phyloP scores from a whole-genome alignment of 2,113 vertebrate species.

The Caracal caracal region DNA sequence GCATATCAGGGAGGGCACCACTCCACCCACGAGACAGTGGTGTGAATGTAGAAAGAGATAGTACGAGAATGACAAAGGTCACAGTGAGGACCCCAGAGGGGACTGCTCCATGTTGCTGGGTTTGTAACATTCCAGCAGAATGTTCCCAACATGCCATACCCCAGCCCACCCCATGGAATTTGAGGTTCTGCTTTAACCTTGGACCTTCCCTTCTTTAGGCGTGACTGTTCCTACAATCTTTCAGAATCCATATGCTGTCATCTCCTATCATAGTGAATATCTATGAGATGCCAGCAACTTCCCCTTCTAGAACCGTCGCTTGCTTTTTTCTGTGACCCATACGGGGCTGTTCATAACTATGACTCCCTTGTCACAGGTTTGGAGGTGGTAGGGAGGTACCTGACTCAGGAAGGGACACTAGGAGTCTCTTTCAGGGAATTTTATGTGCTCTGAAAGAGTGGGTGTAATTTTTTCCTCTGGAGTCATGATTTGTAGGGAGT shows the following conservation, averaged over 20 bases:
- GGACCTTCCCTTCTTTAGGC: neutral
- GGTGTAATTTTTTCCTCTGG: neutral
- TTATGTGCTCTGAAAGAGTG: neutral
- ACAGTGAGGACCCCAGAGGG: neutral
- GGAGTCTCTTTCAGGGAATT: neutral
- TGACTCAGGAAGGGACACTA: neutral
- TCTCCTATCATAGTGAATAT: neutral
- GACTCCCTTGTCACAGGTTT: neutral
- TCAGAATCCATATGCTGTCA: neutral
- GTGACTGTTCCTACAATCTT: neutral
- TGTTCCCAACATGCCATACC: neutral
- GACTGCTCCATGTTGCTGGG: neutral
- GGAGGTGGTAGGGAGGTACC: neutral
- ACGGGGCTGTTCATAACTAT: neutral
- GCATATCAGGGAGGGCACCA: neutral
- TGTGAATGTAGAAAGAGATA: neutral
- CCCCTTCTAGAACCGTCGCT: neutral
- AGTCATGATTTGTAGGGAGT: neutral
- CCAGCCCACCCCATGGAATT: neutral
- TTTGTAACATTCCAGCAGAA: neutral
- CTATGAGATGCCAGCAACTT: neutral
- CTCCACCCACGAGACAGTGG: neutral
- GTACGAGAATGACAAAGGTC: neutral
- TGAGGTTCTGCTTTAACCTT: neutral
- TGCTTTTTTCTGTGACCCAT: neutral